Percentiles rank a stretch among this genome's conserved stretches.
phyloP scores from a whole-genome alignment of 2,888 invertebrate species.

The Conchocele bisecta region DNA sequence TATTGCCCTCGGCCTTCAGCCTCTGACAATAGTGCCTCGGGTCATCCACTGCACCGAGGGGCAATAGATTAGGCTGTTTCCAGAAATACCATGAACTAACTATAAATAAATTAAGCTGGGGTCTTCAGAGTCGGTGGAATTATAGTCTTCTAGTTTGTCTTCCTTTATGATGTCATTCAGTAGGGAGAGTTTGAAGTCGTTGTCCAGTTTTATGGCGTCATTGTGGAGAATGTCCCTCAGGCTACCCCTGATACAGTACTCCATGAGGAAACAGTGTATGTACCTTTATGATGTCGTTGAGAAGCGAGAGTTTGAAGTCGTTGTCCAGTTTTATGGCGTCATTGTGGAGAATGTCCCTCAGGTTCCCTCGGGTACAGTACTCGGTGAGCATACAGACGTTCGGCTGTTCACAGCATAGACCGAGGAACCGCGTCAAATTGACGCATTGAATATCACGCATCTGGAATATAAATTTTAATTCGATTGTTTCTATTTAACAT shows the following conservation, averaged over 20 bases:
- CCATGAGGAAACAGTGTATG: conserved; percentile 91
- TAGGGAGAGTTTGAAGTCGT: conserved; percentile 94
- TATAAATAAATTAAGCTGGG: too few species aligned
- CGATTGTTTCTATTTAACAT: too few species aligned
- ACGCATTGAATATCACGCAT: conserved; percentile 93
- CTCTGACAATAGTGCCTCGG: too few species aligned
- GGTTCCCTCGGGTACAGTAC: conserved; percentile 93
- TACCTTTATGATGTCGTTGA: conserved; percentile 94
- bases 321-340: conserved; percentile 93
- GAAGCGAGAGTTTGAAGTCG: conserved; percentile 94
- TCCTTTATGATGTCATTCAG: conserved; percentile 95
- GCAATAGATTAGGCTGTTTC: too few species aligned
- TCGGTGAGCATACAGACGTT: conserved; percentile 92
- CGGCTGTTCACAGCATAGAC: conserved; percentile 91
- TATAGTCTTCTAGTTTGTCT: too few species aligned
- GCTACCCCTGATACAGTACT: conserved; percentile 94
- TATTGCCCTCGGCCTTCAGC: too few species aligned
- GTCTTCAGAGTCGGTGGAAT: too few species aligned
- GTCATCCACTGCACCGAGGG: too few species aligned
- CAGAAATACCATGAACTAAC: too few species aligned
- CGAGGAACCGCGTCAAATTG: conserved; percentile 92
- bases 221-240: conserved; percentile 91
- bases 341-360: conserved; percentile 91
- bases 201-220: conserved; percentile 92
- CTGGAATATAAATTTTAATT: conserved; percentile 83